Evolutionary conservation across 2,113 vertebrate species (phyloP), one percentile per base, ranked within the genome.

Genomic region (Brachypteracias leptosomus): DNA sequence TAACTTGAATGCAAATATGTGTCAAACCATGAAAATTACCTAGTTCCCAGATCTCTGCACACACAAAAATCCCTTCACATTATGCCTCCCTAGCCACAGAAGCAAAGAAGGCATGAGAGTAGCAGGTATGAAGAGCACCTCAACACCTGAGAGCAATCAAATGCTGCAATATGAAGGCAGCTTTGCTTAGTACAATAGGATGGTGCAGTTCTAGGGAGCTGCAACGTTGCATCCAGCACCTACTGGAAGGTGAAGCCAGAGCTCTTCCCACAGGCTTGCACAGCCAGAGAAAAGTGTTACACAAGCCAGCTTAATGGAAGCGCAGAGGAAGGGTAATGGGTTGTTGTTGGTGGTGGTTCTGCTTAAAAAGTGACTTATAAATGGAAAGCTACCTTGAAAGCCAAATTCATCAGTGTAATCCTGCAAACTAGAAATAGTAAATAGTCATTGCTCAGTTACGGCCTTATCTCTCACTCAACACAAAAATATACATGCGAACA

Each of bases 161-260:
- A 44, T 6, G 3, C 35, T 17, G 66, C 55, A 58, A 19, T 7
- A 65, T 3, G 0, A 1, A 80, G 76, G 63, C 55, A 68, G 40
- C n/a, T 78, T 44, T 31, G 3, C 70, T 62, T 7, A 3, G 46
- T 28, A n/a, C 46, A 49, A n/a, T 18, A 36, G 29, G 14, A 15
- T 4, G 22, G 0, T 26, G 35, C 9, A 49, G 31, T 5, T 72
- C 17, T 8, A 25, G 0, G 0, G 46, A 49, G 35, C 36, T 54
- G 68, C 76, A 49, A 2, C 0, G 0, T 1, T 66, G 36, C 49
- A 40, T n/a, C 75, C 70, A 54, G 36, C 58, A n/a, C 9, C 54
- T 52, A 74, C 70, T 10, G 54, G n/a, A 17, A 38, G 35, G 38
- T 83, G 33, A 67, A 59, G 33, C 7, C 65, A 75, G 29, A 61